Evolutionary conservation across 2,113 vertebrate species (phyloP).

Genomic region (Embiotoca jacksoni): DNA sequence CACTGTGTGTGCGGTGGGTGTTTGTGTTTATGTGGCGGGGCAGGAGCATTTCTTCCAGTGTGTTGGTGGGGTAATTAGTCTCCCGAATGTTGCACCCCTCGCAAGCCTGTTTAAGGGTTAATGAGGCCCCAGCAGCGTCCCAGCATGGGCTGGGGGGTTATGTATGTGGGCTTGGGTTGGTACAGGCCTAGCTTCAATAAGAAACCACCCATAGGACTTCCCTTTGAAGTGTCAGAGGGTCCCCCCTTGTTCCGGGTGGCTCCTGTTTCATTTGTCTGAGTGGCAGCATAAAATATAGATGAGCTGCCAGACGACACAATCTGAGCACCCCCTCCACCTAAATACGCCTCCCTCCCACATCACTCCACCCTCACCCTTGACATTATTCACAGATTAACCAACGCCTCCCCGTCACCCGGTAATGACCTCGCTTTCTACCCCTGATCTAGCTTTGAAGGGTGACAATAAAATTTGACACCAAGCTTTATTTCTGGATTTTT

Average conservation of each 20-base stretch:
- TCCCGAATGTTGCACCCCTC: slow-evolving; percentile 90
- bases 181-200: slow-evolving; percentile 96
- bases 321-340: slow-evolving; percentile 56
- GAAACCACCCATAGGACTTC: slow-evolving; percentile 99
- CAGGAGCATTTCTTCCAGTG: slow-evolving; percentile 42
- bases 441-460: slow-evolving; percentile 61
- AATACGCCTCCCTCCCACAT: slow-evolving; percentile 59
- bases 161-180: slow-evolving; percentile 75
- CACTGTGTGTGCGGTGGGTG: slow-evolving; percentile 45
- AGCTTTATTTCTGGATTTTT: slow-evolving; percentile 51
- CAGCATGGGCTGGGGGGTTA: slow-evolving; percentile 81
- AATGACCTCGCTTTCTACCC: slow-evolving; percentile 77
- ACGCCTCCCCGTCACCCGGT: slow-evolving; percentile 79
- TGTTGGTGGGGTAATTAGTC: slow-evolving; percentile 78
- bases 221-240: slow-evolving; percentile 99
- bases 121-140: slow-evolving; percentile 99
- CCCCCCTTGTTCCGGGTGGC: slow-evolving; percentile 99
- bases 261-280: slow-evolving; percentile 99
- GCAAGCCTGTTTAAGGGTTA: slow-evolving; percentile 99
- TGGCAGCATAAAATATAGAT: slow-evolving; percentile 99
- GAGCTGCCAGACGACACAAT: slow-evolving; percentile 93
- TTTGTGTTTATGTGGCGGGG: slow-evolving; percentile 57
- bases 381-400: slow-evolving; percentile 97
- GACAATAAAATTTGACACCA: slow-evolving; percentile 76
- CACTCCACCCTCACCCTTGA: slow-evolving; percentile 83